Conservation (phyloP, 2,113 vertebrate species). For the mouse (Mus musculus) region DNA sequence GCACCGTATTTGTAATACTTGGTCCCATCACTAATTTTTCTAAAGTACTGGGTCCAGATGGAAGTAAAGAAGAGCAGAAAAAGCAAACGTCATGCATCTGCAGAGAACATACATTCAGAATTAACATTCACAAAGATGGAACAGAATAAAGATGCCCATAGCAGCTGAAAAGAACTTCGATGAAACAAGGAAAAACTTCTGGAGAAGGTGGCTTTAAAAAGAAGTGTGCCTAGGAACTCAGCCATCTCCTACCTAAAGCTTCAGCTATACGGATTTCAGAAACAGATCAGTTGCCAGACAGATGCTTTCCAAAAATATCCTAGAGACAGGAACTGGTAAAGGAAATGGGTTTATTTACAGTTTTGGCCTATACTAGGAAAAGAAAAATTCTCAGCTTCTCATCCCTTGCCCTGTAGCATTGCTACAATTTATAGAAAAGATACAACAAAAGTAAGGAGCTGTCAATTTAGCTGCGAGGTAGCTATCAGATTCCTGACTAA, state of each 20-base stretch:
- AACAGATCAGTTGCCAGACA: not conserved
- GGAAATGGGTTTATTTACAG: slow-evolving; percentile 11
- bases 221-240: not conserved
- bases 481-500: too few species aligned
- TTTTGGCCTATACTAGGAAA: not conserved
- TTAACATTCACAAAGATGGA: not conserved
- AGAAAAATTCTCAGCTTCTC: not conserved
- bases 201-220: not conserved
- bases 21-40: not conserved
- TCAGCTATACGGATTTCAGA: not conserved
- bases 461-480: not conserved
- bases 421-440: not conserved
- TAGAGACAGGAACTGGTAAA: not conserved
- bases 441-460: not conserved
- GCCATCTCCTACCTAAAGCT: not conserved
- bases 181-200: not conserved
- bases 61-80: not conserved
- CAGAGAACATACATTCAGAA: not conserved
- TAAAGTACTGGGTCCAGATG: not conserved
- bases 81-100: not conserved
- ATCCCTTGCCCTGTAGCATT: not conserved
- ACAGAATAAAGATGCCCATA: not conserved
- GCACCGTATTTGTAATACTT: not conserved
- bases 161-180: not conserved
- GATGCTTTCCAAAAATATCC: not conserved